Percentiles rank a stretch among this genome's conserved stretches.
Evolutionary conservation across 2,113 vertebrate species (phyloP).

Genomic region (Epinephelus lanceolatus): DNA sequence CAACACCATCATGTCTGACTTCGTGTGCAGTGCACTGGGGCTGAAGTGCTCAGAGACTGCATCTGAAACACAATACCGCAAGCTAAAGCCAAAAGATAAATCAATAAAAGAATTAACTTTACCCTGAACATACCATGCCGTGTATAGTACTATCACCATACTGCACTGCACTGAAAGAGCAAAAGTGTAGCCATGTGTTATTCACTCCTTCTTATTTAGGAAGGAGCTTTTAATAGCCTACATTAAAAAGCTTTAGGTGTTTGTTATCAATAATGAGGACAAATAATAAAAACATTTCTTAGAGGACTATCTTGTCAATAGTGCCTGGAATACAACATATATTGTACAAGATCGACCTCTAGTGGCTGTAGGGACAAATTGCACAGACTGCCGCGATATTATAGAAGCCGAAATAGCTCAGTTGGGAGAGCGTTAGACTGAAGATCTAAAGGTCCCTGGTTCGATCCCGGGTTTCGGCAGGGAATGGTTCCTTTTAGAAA

Average conservation of each 20-base stretch:
- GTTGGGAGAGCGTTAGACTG: slow-evolving; percentile 66
- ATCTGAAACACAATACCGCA: background rate
- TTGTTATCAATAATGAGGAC: background rate
- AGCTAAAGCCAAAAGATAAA: no score
- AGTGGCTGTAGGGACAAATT: fast-evolving
- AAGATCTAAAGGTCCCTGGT: slow-evolving; percentile 69
- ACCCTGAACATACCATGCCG: background rate
- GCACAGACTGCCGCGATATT: fast-evolving
- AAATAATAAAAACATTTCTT: background rate
- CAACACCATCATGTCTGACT: background rate
- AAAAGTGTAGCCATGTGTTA: background rate
- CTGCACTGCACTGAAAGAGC: background rate
- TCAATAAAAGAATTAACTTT: no score
- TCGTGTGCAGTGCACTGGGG: background rate
- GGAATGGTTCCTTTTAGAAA: no score
- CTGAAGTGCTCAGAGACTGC: background rate
- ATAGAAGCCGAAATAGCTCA: slow-evolving; percentile 51
- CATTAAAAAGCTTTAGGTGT: no score
- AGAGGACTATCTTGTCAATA: background rate
- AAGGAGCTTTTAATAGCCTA: background rate
- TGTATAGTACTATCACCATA: no score
- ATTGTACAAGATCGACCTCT: background rate
- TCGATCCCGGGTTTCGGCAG: slow-evolving; percentile 67
- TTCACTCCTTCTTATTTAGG: background rate
- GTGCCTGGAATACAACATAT: fast-evolving